phyloP scores from a whole-genome alignment of 2,888 invertebrate genomes.

The Stenoptilia bipunctidactyla region DNA sequence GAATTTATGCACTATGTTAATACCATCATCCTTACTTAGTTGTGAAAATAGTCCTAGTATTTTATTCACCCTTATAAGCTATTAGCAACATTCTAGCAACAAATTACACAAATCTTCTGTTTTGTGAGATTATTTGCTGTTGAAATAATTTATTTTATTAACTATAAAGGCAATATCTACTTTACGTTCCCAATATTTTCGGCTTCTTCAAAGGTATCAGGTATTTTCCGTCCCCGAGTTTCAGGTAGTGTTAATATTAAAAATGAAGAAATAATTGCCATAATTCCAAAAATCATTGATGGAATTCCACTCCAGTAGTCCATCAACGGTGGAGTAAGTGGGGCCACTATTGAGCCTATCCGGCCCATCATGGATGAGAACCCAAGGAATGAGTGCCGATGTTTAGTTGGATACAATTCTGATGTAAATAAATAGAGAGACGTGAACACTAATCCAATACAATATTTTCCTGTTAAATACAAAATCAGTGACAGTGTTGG shows the following conservation, averaged over 20 bases:
- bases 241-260: conserved; percentile 54
- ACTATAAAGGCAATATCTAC: no score
- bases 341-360: conserved; percentile 77
- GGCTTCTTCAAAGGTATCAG: conserved; percentile 59
- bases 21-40: no score
- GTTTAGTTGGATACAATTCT: conserved; percentile 79
- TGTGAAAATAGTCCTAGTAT: no score
- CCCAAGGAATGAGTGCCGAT: conserved; percentile 76
- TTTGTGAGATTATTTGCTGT: no score
- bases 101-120: no score
- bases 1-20: no score
- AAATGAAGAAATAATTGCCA: conserved; percentile 42
- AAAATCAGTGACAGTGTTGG: conserved; percentile 33
- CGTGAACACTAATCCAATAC: conserved; percentile 75
- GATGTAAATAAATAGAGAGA: conserved; percentile 77
- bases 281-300: conserved; percentile 44
- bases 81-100: no score
- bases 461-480: conserved; percentile 75
- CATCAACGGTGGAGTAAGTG: conserved; percentile 76
- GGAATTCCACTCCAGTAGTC: conserved; percentile 53
- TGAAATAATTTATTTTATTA: no score
- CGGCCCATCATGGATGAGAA: conserved; percentile 80
- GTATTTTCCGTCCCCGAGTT: conserved; percentile 45
- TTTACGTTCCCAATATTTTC: conserved; percentile 43
- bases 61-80: no score